A percentile compares a stretch with the other conserved stretches of the same genome.
Evolutionary conservation across 2,797 vertebrate genomes (phyloP).

Genomic region (Rhadinocentrus ornatus): DNA sequence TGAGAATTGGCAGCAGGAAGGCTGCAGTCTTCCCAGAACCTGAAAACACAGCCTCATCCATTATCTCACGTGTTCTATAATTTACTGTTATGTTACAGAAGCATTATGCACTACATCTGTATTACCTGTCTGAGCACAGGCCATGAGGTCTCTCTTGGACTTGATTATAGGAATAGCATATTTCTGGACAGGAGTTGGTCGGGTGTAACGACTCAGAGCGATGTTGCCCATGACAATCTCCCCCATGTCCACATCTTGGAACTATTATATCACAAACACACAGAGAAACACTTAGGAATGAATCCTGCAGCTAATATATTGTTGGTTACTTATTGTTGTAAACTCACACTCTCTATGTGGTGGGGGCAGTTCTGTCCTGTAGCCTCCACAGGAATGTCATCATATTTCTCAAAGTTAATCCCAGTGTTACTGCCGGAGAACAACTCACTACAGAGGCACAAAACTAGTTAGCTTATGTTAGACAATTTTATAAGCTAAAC

Average conservation of each 20-base stretch:
- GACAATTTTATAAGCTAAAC: not conserved
- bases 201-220: constrained; percentile 90
- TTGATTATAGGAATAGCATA: constrained; percentile 97
- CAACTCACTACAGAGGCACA: constrained; percentile 83
- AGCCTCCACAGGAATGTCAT: constrained; percentile 98
- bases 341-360: constrained; percentile 94
- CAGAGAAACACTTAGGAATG: not conserved
- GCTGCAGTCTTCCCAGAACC: constrained; percentile 97
- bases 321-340: not conserved
- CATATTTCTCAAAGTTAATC: constrained; percentile 99
- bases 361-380: constrained; percentile 94
- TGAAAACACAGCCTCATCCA: constrained; percentile 51
- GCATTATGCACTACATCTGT: not conserved
- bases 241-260: constrained; percentile 95
- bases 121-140: constrained; percentile 95
- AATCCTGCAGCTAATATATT: not conserved
- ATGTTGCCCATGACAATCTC: constrained; percentile 98
- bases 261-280: constrained; percentile 76
- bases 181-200: constrained; percentile 97
- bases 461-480: not conserved
- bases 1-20: constrained; percentile 94
- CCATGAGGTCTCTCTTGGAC: constrained; percentile 96
- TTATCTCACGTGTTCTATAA: not conserved
- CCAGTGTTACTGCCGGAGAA: constrained; percentile 96
- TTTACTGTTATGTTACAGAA: not conserved